Evolutionary conservation across 2,797 vertebrate genomes (phyloP), one percentile per base, ranked within the genome.

Genomic region (Labeo calbasu): DNA sequence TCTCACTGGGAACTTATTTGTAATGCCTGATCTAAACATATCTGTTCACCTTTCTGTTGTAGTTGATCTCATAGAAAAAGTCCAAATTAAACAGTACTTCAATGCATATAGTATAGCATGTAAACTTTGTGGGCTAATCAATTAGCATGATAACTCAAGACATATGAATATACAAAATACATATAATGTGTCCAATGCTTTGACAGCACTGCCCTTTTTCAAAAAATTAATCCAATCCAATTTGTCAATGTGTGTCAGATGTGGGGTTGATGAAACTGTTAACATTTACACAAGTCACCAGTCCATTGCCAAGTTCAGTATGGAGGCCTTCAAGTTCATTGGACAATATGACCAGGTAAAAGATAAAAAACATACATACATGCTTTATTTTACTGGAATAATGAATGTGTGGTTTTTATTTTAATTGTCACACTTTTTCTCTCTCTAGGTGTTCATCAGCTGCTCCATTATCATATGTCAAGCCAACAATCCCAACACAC

Each of bases 321-420:
- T 94, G 51, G 90, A 94, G 71, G 93, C 93, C 73, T 95, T 95
- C 88, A 88, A 92, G 63, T 95, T 95, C 87, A 94, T 94, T 36
- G 94, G 94, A 55, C 0, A 87, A 32, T 87, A 92, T 28, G 88
- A 94, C 61, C 91, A 94, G 89, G 94, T 94, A 81, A 87, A 53
- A 5, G 14, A 36, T 7, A 1, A 2, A 43, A 7, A 7, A 43
- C 40, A 43, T 9, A 43, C 40, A 43, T 9, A 43, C 6, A 7
- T 43, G 7, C 32, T 32, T 32, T 32, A 7, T 40, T 43, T 43
- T 8, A 8, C 40, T 43, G 40, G 1, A 43, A 1, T 1, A 14
- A 14, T 32, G 10, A 73, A 32, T 32, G 48, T 12, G 1, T 61
- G 48, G 6, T 0, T 68, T 23, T 17, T 14, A n/a, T 8, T 19